Conservation (phyloP, 2,888 invertebrate genomes). For the Unio delphinus region DNA sequence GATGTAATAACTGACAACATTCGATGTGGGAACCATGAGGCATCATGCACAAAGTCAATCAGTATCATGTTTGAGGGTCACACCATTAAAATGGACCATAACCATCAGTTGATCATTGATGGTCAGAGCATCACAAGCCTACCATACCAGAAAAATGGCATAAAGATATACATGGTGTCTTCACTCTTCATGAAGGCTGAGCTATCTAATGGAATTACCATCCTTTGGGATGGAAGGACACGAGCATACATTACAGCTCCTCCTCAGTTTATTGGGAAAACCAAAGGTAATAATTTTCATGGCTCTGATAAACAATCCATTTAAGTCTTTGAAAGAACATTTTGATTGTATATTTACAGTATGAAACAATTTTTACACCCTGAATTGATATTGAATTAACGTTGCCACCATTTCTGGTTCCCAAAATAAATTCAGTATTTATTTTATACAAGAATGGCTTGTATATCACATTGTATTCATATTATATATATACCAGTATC, state of each 20-base stretch:
- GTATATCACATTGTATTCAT: no score
- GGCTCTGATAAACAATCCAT: no score
- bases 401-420: no score
- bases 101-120: conserved; percentile 66
- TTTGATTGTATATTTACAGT: no score
- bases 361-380: no score
- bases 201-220: conserved; percentile 76
- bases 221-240: conserved; percentile 62
- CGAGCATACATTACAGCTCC: conserved; percentile 61
- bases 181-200: conserved; percentile 83
- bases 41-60: conserved; percentile 85
- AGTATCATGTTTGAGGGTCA: conserved; percentile 58
- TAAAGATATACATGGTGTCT: conserved; percentile 82
- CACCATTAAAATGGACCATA: conserved; percentile 83
- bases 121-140: conserved; percentile 39
- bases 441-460: no score
- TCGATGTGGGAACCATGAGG: conserved; percentile 78
- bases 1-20: conserved; percentile 72
- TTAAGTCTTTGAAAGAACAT: no score
- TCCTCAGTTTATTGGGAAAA: conserved; percentile 48
- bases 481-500: no score
- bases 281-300: conserved; percentile 31
- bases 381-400: no score
- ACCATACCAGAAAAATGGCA: conserved; percentile 69
- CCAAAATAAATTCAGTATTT: no score